A percentile compares a stretch with the other conserved stretches of the same genome.
These are phyloP conservation scores for Bryconaethiops microstoma DNA, from an alignment of 2,797 vertebrate species.

Conservation along the genomic window DNA sequence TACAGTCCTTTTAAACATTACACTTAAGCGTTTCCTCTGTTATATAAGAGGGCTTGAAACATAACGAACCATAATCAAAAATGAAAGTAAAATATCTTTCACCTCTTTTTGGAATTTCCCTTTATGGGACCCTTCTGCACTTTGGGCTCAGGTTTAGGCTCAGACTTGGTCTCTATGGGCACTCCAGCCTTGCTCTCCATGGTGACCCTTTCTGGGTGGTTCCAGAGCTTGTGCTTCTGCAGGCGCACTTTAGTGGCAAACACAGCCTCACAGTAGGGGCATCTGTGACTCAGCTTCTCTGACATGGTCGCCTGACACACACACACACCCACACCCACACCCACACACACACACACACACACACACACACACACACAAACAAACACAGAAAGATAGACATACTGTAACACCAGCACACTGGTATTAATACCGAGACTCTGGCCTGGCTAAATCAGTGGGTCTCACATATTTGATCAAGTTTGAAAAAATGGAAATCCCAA, in stretches of 20 bases:
- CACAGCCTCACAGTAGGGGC: constrained; percentile 90
- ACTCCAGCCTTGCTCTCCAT: constrained; percentile 73
- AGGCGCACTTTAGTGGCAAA: constrained; percentile 95
- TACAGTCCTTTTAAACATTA: too few relatives aligned
- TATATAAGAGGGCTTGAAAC: too few relatives aligned
- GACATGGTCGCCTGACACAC: constrained; percentile 78
- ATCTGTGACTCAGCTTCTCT: constrained; percentile 89
- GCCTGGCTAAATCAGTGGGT: background rate
- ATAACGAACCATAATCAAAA: background rate
- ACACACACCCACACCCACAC: constrained; percentile 3
- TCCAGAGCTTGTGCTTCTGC: constrained; percentile 95
- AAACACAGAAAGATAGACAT: background rate
- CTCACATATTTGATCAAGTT: background rate
- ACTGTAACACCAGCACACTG: background rate
- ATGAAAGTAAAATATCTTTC: constrained; percentile 35
- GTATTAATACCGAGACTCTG: background rate
- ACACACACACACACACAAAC: constrained; percentile 30
- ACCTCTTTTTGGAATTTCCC: constrained; percentile 90
- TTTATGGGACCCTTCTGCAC: constrained; percentile 80
- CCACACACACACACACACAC: constrained; percentile 34
- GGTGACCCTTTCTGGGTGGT: constrained; percentile 83
- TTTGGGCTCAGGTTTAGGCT: constrained; percentile 74
- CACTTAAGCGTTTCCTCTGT: too few relatives aligned
- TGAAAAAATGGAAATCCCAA: background rate
- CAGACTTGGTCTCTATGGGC: constrained; percentile 66